Evolutionary conservation across 2,797 vertebrate species (phyloP).

Genomic region (Tenualosa ilisha): DNA sequence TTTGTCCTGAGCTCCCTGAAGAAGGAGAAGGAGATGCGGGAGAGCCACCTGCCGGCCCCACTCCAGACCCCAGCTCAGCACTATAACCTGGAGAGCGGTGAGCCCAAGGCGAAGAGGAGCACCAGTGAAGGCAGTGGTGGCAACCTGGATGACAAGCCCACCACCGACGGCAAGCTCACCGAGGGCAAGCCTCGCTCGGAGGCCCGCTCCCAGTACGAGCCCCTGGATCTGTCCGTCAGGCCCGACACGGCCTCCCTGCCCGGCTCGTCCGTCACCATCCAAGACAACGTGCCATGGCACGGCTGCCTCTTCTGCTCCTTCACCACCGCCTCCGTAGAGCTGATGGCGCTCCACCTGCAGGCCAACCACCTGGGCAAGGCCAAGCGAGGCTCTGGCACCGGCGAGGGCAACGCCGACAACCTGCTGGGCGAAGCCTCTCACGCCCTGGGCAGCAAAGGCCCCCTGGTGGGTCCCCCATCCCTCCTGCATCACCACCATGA

Average conservation of each 20-base stretch:
- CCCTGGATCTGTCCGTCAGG: constrained; percentile 92
- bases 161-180: constrained; percentile 71
- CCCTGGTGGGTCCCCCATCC: constrained; percentile 63
- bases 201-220: constrained; percentile 90
- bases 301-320: constrained; percentile 97
- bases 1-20: constrained; percentile 93
- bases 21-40: constrained; percentile 88
- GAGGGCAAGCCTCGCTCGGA: constrained; percentile 75
- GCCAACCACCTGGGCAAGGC: constrained; percentile 93
- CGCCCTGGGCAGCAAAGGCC: constrained; percentile 61
- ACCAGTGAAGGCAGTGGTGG: constrained; percentile 60
- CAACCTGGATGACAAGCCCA: constrained; percentile 79
- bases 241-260: constrained; percentile 88
- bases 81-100: constrained; percentile 76
- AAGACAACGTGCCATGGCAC: constrained; percentile 95
- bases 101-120: constrained; percentile 78
- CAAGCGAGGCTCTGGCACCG: constrained; percentile 75
- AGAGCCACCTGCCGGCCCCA: constrained; percentile 69
- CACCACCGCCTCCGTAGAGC: constrained; percentile 93
- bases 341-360: constrained; percentile 97
- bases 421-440: constrained; percentile 71
- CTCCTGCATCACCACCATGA: constrained; percentile 72
- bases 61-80: constrained; percentile 67
- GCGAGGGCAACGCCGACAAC: constrained; percentile 81
- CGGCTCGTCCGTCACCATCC: constrained; percentile 89